Base-by-base conservation (phyloP, 2,888 invertebrate genomes). In the Congeria kusceri region DNA sequence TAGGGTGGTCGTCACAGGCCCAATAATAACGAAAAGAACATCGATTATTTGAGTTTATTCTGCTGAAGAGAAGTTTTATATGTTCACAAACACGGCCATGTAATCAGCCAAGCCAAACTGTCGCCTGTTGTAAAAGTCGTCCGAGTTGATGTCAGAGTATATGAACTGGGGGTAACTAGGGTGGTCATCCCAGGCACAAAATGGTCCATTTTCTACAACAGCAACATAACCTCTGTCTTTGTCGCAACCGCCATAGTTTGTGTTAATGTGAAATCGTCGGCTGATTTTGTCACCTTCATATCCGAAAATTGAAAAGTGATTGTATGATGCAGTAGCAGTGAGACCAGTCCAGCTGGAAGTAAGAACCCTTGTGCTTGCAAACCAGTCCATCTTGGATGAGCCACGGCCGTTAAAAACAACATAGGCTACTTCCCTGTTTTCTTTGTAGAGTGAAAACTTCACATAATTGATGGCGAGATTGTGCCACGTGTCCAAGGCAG, bases 141-240 rank as follows among this genome's bases (percentile, higher is more conserved):
- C 53, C 20, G 53, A 53, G 53, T 53, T 53, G n/a, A 53, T 53
- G 5, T 53, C 53, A 9, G 20, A 53, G 53, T 53, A 53, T 20
- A 53, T 25, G 53, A 53, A 53, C 53, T 53, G 53, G 9, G 53
- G 53, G 20, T 53, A 25, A 53, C 53, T 20, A 9, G 25, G 7
- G 20, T 53, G 53, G 3, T 23, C 1, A 20, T 53, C 13, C 53
- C 20, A 23, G 2, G 5, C 53, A 53, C 53, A 53, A 2, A 1
- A 15, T 1, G 20, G 5, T 53, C 23, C 23, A 25, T 9, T 20
- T 9, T 53, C 53, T n/a, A 20, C n/a, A 15, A 53, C 53, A 9
- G 25, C 53, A 25, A 53, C 20, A 18, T 53, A 9, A 25, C 53
- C 20, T 9, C 20, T 53, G 25, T 53, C 20, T 15, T 25, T 25